Conservation (phyloP, 2,888 invertebrate genomes). For the Isotomurus palustris region DNA sequence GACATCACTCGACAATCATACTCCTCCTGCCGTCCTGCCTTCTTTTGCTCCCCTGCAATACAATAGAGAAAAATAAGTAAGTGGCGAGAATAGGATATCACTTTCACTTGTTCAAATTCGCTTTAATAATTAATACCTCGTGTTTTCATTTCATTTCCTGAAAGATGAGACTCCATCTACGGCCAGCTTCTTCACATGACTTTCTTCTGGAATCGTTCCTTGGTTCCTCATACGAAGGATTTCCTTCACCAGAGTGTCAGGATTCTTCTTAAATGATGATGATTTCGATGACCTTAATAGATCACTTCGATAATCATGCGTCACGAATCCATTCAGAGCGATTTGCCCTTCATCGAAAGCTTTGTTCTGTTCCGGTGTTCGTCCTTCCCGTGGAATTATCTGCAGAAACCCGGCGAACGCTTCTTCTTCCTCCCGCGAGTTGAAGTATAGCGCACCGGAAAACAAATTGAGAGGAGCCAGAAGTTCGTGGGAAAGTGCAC, state of each 20-base stretch:
- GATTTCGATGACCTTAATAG: too few species aligned
- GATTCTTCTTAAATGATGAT: not conserved
- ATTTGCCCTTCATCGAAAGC: not conserved
- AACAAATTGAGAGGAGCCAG: constrained; percentile 12
- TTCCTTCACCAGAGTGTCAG: not conserved
- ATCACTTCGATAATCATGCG: not conserved
- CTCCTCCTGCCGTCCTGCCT: too few species aligned
- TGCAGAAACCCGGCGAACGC: constrained; percentile 9
- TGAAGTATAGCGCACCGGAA: constrained; percentile 15
- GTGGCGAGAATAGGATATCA: too few species aligned
- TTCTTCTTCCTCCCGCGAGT: constrained; percentile 5
- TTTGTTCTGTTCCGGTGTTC: not conserved
- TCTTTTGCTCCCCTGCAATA: too few species aligned
- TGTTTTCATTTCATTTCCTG: not conserved
- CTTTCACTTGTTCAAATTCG: too few species aligned
- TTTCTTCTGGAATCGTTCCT: not conserved
- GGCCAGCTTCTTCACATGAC: not conserved
- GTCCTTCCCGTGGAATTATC: constrained; percentile 3
- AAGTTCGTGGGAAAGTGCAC: not conserved
- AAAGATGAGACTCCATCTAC: not conserved
- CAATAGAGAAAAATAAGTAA: too few species aligned
- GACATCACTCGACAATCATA: too few species aligned
- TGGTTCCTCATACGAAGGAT: not conserved
- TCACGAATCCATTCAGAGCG: constrained; percentile 1
- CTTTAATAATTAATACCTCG: too few species aligned